Percentiles rank a stretch among this genome's conserved stretches.
phyloP scores from a whole-genome alignment of 2,797 vertebrate species.

The Nasua narica region DNA sequence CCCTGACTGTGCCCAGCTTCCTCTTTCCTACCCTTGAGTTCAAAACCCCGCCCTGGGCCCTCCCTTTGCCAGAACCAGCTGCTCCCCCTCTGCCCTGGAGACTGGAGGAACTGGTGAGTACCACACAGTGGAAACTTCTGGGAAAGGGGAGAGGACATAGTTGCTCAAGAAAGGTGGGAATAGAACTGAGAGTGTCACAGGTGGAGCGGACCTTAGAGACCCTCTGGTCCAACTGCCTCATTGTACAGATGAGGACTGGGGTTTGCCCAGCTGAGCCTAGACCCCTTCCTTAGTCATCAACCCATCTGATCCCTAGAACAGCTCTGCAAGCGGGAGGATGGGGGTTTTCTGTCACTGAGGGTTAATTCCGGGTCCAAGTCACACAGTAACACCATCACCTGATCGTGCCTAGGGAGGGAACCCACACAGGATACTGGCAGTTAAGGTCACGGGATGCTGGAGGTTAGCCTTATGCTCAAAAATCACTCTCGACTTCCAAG shows the following conservation, averaged over 20 bases:
- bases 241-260: not conserved
- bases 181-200: not conserved
- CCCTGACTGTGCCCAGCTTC: not conserved
- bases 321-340: not conserved
- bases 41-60: constrained; percentile 35
- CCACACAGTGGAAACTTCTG: constrained; percentile 29
- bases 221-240: not conserved
- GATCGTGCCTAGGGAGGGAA: not conserved
- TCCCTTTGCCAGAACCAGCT: constrained; percentile 62
- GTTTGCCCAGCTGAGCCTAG: not conserved
- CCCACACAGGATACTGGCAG: not conserved
- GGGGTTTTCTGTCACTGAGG: not conserved
- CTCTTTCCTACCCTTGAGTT: not conserved
- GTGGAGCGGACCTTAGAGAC: not conserved
- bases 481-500: not conserved
- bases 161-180: not conserved
- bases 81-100: constrained; percentile 53
- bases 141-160: not conserved
- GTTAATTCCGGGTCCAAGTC: not conserved
- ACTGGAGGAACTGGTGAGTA: not conserved
- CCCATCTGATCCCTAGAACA: not conserved
- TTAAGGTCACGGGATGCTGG: not conserved
- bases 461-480: not conserved
- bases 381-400: not conserved
- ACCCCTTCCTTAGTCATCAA: not conserved